These are phyloP conservation scores for Muntiacus reevesi DNA, from an alignment of 2,113 vertebrate species.

Conservation along the genomic window DNA sequence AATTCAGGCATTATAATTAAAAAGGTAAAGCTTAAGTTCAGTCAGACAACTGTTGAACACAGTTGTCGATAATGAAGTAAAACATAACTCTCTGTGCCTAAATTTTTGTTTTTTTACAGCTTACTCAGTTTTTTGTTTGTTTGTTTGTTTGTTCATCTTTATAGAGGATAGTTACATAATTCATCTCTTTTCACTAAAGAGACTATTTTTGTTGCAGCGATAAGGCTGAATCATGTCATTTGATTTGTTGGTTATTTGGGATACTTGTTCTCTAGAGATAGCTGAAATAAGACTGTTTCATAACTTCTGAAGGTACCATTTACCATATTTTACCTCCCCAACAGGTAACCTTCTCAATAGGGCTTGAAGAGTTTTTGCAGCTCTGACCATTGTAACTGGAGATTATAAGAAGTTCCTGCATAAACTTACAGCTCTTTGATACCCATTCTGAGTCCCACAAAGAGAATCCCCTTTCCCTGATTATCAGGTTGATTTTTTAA, in stretches of 20 bases:
- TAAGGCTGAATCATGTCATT: background rate
- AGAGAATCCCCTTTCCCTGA: background rate
- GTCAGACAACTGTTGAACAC: background rate
- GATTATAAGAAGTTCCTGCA: constrained; percentile 1
- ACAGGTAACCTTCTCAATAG: background rate
- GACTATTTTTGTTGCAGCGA: background rate
- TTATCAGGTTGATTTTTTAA: background rate
- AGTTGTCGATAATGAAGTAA: background rate
- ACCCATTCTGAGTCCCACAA: background rate
- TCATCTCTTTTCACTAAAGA: background rate
- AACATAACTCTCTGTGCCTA: background rate
- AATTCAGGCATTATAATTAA: background rate
- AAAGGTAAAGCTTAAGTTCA: constrained; percentile 22
- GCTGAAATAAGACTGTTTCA: background rate
- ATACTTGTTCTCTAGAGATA: background rate
- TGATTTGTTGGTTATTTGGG: background rate
- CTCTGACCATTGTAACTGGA: background rate
- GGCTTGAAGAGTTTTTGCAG: background rate
- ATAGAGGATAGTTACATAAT: background rate
- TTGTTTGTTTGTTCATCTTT: background rate
- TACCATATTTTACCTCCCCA: background rate
- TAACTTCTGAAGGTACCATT: background rate
- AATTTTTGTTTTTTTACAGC: background rate
- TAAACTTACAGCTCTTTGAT: background rate
- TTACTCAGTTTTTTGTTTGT: background rate